Evolutionary conservation across 2,888 invertebrate species (phyloP).

Genomic region (Tillus elongatus): DNA sequence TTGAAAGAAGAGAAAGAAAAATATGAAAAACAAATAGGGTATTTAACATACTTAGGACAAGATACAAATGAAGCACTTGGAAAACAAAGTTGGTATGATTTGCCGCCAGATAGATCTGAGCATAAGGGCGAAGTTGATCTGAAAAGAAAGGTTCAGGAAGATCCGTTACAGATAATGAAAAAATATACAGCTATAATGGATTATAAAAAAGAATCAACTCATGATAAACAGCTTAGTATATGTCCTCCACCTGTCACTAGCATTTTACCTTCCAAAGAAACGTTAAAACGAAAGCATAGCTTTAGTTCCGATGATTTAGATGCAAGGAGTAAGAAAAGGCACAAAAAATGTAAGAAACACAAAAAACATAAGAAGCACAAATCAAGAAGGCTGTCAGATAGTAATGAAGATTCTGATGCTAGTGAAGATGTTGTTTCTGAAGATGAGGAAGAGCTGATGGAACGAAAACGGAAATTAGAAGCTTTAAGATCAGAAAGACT

Average conservation of each 20-base stretch:
- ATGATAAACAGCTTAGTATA: too few species aligned
- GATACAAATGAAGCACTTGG: slow-evolving; percentile 80
- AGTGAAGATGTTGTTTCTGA: slow-evolving; percentile 20
- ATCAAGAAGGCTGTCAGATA: slow-evolving; percentile 21
- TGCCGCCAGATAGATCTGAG: slow-evolving; percentile 50
- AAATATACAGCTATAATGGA: slow-evolving; percentile 39
- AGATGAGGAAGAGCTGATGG: slow-evolving; percentile 28
- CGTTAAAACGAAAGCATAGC: slow-evolving; percentile 6
- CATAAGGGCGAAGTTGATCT: slow-evolving; percentile 53
- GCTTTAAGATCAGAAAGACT: slow-evolving; percentile 68
- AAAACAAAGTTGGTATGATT: slow-evolving; percentile 83
- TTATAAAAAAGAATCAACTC: slow-evolving; percentile 15
- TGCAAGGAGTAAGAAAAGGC: slow-evolving; percentile 37
- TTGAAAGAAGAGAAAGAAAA: slow-evolving; percentile 87
- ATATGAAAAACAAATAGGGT: slow-evolving; percentile 96
- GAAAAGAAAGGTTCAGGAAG: slow-evolving; percentile 58
- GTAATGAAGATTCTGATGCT: slow-evolving; percentile 17
- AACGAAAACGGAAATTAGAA: slow-evolving; percentile 46
- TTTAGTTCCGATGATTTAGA: slow-evolving; percentile 15
- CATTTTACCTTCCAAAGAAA: too few species aligned
- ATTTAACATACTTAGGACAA: slow-evolving; percentile 91
- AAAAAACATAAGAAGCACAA: slow-evolving; percentile 33
- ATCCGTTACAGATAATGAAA: slow-evolving; percentile 67
- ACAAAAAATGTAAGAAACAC: slow-evolving; percentile 24
- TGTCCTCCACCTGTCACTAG: too few species aligned